Evolutionary conservation across 2,113 vertebrate genomes (phyloP), one percentile per base, ranked within the genome.

Genomic region (Rhinoderma darwinii): DNA sequence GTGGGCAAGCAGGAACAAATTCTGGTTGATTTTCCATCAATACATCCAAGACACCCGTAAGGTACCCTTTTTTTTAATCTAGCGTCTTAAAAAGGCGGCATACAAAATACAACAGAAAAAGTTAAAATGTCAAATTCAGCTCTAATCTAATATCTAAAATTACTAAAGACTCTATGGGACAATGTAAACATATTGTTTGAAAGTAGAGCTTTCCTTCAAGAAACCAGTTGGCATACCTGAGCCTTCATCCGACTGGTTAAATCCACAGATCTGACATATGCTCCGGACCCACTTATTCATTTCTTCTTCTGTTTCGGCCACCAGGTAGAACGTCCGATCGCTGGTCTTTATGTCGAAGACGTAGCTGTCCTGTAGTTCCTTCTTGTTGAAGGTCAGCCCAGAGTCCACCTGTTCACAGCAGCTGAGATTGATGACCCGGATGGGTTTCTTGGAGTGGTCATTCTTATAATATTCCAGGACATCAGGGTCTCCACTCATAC

Each of bases 401-500:
- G 97, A 95, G 0, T 99, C 98, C 91, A 99, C 98, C 91, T 99
- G 98, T 91, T 99, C 97, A 0, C 98, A 99, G 94, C 96, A 96
- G 89, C 98, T 97, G 88, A 99, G 96, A 93, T 99, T 97, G 89
- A 99, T 99, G 84, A 97, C 94, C 0, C 98, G 95, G 80, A 99
- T 93, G 59, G 98, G 98, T 87, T 98, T 99, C 92, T 99, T 99
- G 86, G 97, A 96, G 89, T 97, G 97, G 89, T 99, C 96, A 83
- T 97, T 99, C 93, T 99, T 99, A 92, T 99, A 99, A 91, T 99
- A 99, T 89, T 99, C 98, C 66, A 99, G 93, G n/a, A 99, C 97
- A 0, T 99, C 97, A 0, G 97, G 97, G 91, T 99, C 98, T 0
- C 98, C 98, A 0, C 98, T 99, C 98, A 99, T 99, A 17, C 98